Percentiles rank a stretch among this genome's conserved stretches.
phyloP scores from a whole-genome alignment of 2,113 vertebrate genomes.

The Sigmodon hispidus region DNA sequence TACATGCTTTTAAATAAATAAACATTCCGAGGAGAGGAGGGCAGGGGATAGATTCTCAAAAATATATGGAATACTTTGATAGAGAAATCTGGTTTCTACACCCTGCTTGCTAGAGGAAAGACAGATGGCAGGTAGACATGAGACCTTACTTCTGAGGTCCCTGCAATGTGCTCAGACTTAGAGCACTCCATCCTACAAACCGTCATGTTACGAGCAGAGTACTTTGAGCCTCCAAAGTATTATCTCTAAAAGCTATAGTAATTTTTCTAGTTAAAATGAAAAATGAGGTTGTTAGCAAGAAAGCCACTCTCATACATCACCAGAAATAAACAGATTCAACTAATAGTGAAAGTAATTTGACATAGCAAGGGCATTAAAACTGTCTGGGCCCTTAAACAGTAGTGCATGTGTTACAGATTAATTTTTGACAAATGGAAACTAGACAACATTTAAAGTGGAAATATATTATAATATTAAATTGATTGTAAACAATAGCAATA shows the following conservation, averaged over 20 bases:
- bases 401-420: background rate
- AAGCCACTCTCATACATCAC: background rate
- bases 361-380: background rate
- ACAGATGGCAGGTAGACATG: no score
- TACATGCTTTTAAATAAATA: background rate
- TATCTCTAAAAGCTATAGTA: background rate
- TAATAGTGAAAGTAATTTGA: background rate
- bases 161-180: background rate
- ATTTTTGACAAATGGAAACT: conserved; percentile 2
- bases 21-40: background rate
- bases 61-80: background rate
- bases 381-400: background rate
- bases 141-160: background rate
- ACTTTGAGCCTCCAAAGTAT: background rate
- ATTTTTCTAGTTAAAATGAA: background rate
- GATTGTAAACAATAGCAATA: background rate
- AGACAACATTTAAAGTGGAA: background rate
- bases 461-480: background rate
- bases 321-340: background rate
- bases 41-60: no score
- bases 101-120: background rate
- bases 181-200: background rate
- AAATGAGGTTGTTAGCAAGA: background rate
- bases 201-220: background rate
- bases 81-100: background rate